Conservation (phyloP, 1,140 invertebrate genomes). For the Drosophila littoralis region DNA sequence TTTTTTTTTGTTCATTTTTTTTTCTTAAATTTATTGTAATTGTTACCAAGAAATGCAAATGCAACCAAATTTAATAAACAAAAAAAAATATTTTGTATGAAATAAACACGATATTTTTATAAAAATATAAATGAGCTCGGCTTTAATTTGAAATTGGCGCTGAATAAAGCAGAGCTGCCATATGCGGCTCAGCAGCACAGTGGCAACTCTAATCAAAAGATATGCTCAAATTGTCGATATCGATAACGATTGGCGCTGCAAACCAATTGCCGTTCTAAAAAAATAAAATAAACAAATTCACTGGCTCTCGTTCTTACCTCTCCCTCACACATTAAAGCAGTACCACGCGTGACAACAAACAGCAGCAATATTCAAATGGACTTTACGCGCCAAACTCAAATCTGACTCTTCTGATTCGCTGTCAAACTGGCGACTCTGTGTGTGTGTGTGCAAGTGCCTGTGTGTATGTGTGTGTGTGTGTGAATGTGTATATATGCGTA, state of each 20-base stretch:
- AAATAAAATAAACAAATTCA: not conserved
- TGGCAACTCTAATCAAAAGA: slow-evolving; percentile 21
- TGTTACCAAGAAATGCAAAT: slow-evolving; percentile 43
- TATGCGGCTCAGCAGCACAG: not conserved
- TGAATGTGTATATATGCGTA: slow-evolving; percentile 2
- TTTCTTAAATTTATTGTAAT: slow-evolving; percentile 28
- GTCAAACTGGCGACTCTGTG: slow-evolving; percentile 12
- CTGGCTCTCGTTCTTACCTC: not conserved
- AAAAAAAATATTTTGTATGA: slow-evolving; percentile 32
- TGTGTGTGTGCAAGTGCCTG: not conserved
- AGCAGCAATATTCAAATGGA: not conserved
- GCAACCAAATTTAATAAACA: slow-evolving; percentile 40
- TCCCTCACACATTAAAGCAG: not conserved
- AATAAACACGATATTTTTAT: slow-evolving; percentile 66
- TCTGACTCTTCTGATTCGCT: not conserved
- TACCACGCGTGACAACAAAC: not conserved
- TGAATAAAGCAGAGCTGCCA: slow-evolving; percentile 5
- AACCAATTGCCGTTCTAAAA: not conserved
- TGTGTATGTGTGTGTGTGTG: not conserved
- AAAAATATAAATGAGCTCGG: slow-evolving; percentile 24
- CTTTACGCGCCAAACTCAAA: slow-evolving; percentile 17
- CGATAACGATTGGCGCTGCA: slow-evolving; percentile 18
- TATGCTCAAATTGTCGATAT: slow-evolving; percentile 26
- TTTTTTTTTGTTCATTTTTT: slow-evolving; percentile 14
- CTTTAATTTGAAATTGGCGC: not conserved